Conservation (phyloP, 2,888 invertebrate species). For the Lutraria lutraria region DNA sequence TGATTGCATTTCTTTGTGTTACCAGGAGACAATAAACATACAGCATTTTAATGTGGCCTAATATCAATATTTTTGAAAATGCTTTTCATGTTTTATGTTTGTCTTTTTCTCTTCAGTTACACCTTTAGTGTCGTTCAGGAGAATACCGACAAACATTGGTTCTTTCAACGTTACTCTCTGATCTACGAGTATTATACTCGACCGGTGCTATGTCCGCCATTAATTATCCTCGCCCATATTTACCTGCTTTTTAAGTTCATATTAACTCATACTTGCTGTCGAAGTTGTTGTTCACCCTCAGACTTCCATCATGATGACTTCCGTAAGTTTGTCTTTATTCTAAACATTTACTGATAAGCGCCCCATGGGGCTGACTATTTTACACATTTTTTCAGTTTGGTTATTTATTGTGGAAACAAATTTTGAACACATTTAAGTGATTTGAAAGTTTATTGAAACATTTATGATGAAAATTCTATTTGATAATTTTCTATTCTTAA, state of each 20-base stretch:
- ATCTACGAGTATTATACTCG: slow-evolving; percentile 85
- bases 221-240: slow-evolving; percentile 83
- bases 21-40: too few species aligned
- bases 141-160: slow-evolving; percentile 85
- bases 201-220: slow-evolving; percentile 85
- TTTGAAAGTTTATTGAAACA: too few species aligned
- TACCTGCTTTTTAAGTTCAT: slow-evolving; percentile 70
- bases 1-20: too few species aligned
- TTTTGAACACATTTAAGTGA: too few species aligned
- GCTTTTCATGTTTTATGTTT: slow-evolving; percentile 25
- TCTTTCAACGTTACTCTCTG: slow-evolving; percentile 85
- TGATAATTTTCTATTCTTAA: too few species aligned
- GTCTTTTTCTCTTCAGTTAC: slow-evolving; percentile 77
- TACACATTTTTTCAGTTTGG: too few species aligned
- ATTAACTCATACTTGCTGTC: slow-evolving; percentile 57
- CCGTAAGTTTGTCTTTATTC: slow-evolving; percentile 53
- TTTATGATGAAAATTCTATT: too few species aligned
- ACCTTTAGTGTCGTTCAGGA: slow-evolving; percentile 84
- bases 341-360: not conserved
- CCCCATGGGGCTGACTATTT: too few species aligned
- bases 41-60: too few species aligned
- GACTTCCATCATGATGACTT: slow-evolving; percentile 62
- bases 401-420: too few species aligned
- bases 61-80: not conserved
- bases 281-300: slow-evolving; percentile 1